Evolutionary conservation across 1,140 invertebrate genomes (phyloP), one percentile per base, ranked within the genome.

Genomic region (Oscheius sp.): DNA sequence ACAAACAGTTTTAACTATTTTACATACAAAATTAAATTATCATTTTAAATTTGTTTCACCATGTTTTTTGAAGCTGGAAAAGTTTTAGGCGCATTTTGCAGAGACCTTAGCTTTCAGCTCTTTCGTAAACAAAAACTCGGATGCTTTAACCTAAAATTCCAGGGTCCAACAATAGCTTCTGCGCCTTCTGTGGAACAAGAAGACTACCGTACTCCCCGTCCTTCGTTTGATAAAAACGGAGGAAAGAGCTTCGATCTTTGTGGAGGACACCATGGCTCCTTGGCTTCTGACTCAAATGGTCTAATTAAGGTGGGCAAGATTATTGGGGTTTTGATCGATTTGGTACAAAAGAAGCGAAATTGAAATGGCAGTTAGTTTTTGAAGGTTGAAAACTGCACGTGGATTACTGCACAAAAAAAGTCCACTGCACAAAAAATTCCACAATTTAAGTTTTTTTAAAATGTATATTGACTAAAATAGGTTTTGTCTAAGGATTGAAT

Each of bases 191-290:
- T 82, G 3, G 81, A 82, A 52, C 81, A 85, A 68, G 81, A 84
- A 63, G 83, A 84, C 61, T 84, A 82, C 52, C 73, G 83, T 26
- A 82, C 83, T n/a, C 81, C 82, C 2, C 65, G 77, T 65, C 80
- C 81, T 15, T 81, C 83, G 3, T 77, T 82, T 34, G 52, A 59
- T 28, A 72, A 69, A 49, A 74, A 67, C 31, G 82, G 55, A 45
- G 81, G 81, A n/a, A 82, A 82, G 58, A 78, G 76, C 64, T 82
- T 82, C 62, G 81, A 82, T 61, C 76, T 84, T 34, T 80, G 81
- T 20, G 74, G 79, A 18, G 59, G 49, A 4, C 69, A 72, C 7
- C 34, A 31, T 18, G 42, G 63, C 36, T 55, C 67, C 4, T 36
- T 46, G 15, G 69, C 76, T 7, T 81, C 77, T 23, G 78, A 84